These are phyloP conservation scores for Orestias chungarensis DNA, from an alignment of 2,797 vertebrate genomes.

Conservation along the genomic window DNA sequence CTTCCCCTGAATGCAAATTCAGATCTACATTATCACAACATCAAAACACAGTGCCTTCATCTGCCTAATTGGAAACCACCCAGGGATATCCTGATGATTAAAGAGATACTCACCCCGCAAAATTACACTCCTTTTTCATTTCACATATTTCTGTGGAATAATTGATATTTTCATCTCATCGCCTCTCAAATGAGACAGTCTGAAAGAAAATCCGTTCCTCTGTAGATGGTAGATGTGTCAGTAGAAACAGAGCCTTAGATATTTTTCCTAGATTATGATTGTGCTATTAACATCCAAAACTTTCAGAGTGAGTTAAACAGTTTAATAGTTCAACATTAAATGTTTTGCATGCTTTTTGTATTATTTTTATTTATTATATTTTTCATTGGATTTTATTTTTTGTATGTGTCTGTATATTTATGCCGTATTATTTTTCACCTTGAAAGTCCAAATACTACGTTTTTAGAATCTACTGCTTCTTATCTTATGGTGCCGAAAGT, in stretches of 20 bases:
- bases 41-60: slow-evolving; percentile 8
- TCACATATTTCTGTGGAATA: slow-evolving; percentile 7
- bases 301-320: background rate
- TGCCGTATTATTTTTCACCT: too few species aligned
- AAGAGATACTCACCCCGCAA: background rate
- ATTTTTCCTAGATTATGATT: background rate
- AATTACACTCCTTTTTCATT: background rate
- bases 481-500: too few species aligned
- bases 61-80: background rate
- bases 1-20: background rate
- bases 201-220: background rate
- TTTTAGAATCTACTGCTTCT: too few species aligned
- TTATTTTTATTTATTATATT: too few species aligned
- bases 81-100: slow-evolving; percentile 1
- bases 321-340: background rate
- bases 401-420: too few species aligned
- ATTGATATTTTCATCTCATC: background rate
- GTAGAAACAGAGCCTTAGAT: background rate
- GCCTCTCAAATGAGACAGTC: background rate
- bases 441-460: too few species aligned
- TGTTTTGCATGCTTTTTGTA: too few species aligned
- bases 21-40: background rate
- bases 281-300: background rate
- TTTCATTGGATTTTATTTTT: too few species aligned
- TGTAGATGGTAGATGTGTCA: background rate